A percentile compares a stretch with the other conserved stretches of the same genome.
Conservation (phyloP, 2,797 vertebrate genomes). For the Mareca strepera region DNA sequence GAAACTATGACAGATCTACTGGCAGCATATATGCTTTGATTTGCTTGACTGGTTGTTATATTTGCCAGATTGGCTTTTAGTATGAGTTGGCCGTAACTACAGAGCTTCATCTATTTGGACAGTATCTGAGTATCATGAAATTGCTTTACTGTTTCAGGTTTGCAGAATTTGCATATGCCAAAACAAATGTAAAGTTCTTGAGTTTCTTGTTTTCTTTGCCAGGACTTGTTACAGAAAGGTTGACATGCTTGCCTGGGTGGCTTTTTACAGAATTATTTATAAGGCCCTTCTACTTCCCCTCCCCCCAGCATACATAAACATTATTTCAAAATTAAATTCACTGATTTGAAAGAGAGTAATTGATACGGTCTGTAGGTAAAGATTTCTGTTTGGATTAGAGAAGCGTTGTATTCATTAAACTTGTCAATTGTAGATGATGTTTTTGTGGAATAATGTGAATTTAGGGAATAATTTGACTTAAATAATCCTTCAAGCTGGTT, state of each 20-base stretch:
- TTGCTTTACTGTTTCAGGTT: neutral
- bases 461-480: neutral
- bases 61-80: neutral
- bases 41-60: neutral
- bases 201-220: neutral
- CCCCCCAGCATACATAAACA: neutral
- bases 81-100: neutral
- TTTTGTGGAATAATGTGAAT: neutral
- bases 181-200: neutral
- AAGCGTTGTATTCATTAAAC: neutral
- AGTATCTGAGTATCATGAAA: neutral
- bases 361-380: neutral
- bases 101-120: neutral
- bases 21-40: neutral
- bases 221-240: neutral
- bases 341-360: neutral
- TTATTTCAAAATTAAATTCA: neutral
- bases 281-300: neutral
- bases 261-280: neutral
- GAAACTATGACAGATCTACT: neutral
- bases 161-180: neutral
- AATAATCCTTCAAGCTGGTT: neutral
- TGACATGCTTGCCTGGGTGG: neutral
- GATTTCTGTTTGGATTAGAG: neutral
- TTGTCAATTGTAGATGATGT: accelerated